phyloP scores from a whole-genome alignment of 2,888 invertebrate species.

The Pyrochroa serraticornis region DNA sequence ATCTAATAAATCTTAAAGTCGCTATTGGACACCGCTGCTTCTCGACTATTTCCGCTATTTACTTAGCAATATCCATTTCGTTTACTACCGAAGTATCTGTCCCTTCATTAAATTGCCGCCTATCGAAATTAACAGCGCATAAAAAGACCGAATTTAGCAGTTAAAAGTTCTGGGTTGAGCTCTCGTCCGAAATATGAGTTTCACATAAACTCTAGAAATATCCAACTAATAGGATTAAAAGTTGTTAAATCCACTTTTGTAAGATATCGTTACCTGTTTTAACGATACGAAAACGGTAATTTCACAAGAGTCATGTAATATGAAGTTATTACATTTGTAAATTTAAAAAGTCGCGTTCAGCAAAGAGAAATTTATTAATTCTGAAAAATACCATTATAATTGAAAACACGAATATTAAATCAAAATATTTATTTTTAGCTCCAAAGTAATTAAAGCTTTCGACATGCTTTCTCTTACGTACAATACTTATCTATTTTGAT shows the following conservation, averaged over 20 bases:
- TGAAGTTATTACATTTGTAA: too few relatives aligned
- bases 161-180: slow-evolving; percentile 13
- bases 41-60: slow-evolving; percentile 7
- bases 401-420: too few relatives aligned
- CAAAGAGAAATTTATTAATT: too few relatives aligned
- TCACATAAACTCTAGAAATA: slow-evolving; percentile 1
- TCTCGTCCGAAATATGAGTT: slow-evolving; percentile 9
- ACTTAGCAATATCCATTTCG: slow-evolving; percentile 11
- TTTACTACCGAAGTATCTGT: slow-evolving; percentile 15
- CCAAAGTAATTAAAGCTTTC: too few relatives aligned
- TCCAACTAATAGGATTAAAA: slow-evolving; percentile 11
- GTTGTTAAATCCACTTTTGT: background rate
- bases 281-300: too few relatives aligned
- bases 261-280: too few relatives aligned
- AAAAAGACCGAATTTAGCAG: slow-evolving; percentile 23
- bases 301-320: too few relatives aligned
- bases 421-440: too few relatives aligned
- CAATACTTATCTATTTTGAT: too few relatives aligned
- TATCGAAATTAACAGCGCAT: slow-evolving; percentile 26
- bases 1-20: slow-evolving; percentile 43
- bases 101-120: slow-evolving; percentile 23
- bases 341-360: too few relatives aligned
- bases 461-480: too few relatives aligned
- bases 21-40: background rate
- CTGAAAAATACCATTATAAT: too few relatives aligned